Evolutionary conservation across 2,113 vertebrate species (phyloP).

Genomic region (Gracilinanus agilis): DNA sequence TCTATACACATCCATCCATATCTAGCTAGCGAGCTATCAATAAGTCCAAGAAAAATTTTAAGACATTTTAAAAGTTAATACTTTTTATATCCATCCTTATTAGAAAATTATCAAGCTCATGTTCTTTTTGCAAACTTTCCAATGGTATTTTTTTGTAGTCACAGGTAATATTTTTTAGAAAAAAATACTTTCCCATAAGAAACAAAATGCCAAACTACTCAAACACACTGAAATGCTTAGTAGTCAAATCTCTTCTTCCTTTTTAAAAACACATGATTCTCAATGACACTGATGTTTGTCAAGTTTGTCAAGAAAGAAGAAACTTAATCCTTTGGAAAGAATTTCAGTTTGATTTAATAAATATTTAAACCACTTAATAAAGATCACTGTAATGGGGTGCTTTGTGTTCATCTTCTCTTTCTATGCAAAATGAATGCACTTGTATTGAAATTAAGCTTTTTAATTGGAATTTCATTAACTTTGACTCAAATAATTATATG

Average conservation of each 20-base stretch:
- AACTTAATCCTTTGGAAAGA: slow-evolving; percentile 27
- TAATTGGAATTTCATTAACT: slow-evolving; percentile 66
- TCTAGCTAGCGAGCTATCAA: no score
- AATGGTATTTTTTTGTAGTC: background rate
- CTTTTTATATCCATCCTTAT: background rate
- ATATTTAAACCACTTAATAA: slow-evolving; percentile 55
- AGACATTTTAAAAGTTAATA: slow-evolving; percentile 6
- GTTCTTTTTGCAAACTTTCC: slow-evolving; percentile 19
- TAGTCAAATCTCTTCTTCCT: background rate
- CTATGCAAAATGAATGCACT: slow-evolving; percentile 56
- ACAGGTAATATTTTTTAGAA: background rate
- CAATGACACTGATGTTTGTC: slow-evolving; percentile 9
- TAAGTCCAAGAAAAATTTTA: background rate
- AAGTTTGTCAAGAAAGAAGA: slow-evolving; percentile 30
- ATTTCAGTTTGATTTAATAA: slow-evolving; percentile 58
- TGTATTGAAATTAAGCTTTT: slow-evolving; percentile 68
- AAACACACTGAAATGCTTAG: background rate
- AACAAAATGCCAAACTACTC: slow-evolving; percentile 34
- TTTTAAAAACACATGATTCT: slow-evolving; percentile 22
- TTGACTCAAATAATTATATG: slow-evolving; percentile 57
- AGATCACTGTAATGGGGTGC: slow-evolving; percentile 63
- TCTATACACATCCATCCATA: background rate
- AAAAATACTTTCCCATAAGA: slow-evolving; percentile 8
- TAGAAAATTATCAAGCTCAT: background rate
- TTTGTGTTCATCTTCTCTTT: slow-evolving; percentile 37